phyloP scores from a whole-genome alignment of 2,113 vertebrate species.

The Glareola pratincola region DNA sequence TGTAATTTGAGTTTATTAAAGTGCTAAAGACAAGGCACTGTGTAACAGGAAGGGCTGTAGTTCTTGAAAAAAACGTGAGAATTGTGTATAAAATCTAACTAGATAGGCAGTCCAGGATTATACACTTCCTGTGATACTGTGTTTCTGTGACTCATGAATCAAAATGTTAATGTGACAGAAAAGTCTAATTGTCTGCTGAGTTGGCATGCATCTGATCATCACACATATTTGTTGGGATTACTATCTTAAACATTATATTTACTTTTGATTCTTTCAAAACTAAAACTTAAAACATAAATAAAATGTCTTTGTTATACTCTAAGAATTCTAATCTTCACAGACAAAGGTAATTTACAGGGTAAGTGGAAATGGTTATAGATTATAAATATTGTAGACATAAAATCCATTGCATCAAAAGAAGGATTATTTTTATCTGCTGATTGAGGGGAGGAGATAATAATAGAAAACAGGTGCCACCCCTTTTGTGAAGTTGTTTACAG shows the following conservation, averaged over 20 bases:
- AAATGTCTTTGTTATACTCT: background rate
- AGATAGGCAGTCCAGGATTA: background rate
- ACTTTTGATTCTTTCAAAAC: background rate
- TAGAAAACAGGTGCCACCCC: background rate
- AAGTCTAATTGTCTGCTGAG: background rate
- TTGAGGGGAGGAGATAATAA: background rate
- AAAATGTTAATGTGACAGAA: background rate
- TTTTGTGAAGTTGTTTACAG: background rate
- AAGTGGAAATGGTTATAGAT: background rate
- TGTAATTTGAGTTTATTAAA: constrained; percentile 26
- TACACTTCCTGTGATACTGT: background rate
- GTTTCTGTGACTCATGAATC: background rate
- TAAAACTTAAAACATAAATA: background rate
- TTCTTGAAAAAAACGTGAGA: background rate
- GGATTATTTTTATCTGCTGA: background rate
- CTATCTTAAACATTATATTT: background rate
- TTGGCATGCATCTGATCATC: background rate
- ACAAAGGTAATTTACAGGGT: background rate
- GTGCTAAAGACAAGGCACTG: background rate
- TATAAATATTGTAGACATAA: background rate
- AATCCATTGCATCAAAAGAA: background rate
- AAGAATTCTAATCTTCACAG: background rate
- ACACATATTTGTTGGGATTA: background rate
- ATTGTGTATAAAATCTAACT: constrained; percentile 26
- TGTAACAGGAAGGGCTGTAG: background rate